Conservation (phyloP, 2,797 vertebrate genomes). For the Acrossocheilus fasciatus region DNA sequence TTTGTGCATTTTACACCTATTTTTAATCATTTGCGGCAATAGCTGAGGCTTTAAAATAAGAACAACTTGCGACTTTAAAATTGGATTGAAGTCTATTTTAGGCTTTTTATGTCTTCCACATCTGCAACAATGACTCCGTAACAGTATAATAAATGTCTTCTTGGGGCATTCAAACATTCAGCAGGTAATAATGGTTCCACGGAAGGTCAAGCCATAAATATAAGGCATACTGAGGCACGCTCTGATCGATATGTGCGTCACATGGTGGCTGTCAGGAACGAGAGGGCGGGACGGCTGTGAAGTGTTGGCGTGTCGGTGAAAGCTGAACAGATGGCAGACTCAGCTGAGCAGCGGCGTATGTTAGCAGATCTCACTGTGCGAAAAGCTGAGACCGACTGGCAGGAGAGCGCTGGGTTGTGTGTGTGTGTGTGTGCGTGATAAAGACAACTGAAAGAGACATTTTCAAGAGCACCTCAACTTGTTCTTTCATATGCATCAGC, state of each 20-base stretch:
- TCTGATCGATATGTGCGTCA: slow-evolving; percentile 35
- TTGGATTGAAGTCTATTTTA: neutral
- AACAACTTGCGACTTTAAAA: neutral
- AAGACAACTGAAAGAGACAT: slow-evolving; percentile 10
- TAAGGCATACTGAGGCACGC: slow-evolving; percentile 23
- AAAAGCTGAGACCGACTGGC: slow-evolving; percentile 39
- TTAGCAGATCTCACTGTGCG: slow-evolving; percentile 38
- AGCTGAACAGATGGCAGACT: slow-evolving; percentile 52
- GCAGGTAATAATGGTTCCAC: slow-evolving; percentile 25
- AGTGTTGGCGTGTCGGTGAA: slow-evolving; percentile 4
- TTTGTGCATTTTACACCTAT: neutral
- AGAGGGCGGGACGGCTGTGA: neutral
- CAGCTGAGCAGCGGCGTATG: slow-evolving; percentile 44
- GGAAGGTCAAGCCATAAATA: slow-evolving; percentile 40
- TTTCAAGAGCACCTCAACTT: slow-evolving; percentile 20
- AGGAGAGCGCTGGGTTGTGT: neutral
- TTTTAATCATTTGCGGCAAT: slow-evolving; percentile 21
- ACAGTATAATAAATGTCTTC: slow-evolving; percentile 14
- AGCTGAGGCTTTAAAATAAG: neutral
- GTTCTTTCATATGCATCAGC: neutral
- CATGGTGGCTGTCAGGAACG: neutral
- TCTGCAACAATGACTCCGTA: neutral
- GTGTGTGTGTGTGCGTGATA: neutral
- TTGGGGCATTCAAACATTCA: neutral
- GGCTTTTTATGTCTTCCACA: neutral